Evolutionary conservation across 1,140 invertebrate genomes (phyloP), one percentile per base, ranked within the genome.

Genomic region (Homalodisca vitripennis): DNA sequence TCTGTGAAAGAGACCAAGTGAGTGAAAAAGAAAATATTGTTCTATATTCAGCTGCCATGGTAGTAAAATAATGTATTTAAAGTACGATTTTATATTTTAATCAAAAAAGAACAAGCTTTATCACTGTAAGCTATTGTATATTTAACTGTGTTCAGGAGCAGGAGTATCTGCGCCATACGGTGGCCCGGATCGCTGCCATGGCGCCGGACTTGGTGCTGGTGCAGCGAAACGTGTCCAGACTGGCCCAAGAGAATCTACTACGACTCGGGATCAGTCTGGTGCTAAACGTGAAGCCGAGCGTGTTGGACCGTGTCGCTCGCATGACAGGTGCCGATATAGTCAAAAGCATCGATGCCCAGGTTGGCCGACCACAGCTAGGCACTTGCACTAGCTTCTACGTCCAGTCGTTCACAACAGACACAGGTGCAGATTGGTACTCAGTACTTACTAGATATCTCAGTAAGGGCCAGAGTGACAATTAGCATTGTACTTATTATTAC

Each of bases 181-280:
- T 96, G n/a, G 89, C 90, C 3, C 88, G 96, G 74, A 95, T 99
- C 55, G 85, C 88, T 1, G 88, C 91, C 17, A 83, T 95, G 29
- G 85, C 89, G 29, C 95, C 97, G 0, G 88, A 94, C 73, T 84
- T 99, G 27, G 88, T 99, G 1, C 79, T 99, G 3, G 94, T 97
- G 0, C 92, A 96, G 20, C 91, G 94, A 68, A 91, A 89, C 60
- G 95, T 97, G 17, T 93, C 95, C 0, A 85, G 94, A 69, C 82
- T 94, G 22, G 95, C 95, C 3, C 93, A 97, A 80, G 93, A 97
- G 73, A 87, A 89, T 74, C 79, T 97, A 29, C 82, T 92, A n/a
- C 84, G 88, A 70, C 83, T 86, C 55, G 90, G 90, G 0, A 90
- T 98, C 14, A 94, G 94, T 0, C 81, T 99, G 2, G 89, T 96